Conservation (phyloP, 2,797 vertebrate species). For the Lacerta bilineata region DNA sequence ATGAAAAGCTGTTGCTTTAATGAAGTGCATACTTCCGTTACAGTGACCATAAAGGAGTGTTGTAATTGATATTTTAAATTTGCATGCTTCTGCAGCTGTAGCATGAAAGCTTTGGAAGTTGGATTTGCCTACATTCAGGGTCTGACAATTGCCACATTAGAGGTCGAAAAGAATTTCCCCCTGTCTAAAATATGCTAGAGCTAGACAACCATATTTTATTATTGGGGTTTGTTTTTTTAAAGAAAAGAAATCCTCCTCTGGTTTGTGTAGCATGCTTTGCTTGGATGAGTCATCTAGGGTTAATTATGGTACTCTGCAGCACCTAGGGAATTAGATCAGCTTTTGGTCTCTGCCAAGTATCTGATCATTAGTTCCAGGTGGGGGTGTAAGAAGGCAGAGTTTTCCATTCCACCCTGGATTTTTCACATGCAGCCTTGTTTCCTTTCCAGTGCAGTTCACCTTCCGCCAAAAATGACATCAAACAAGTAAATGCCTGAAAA, state of each 20-base stretch:
- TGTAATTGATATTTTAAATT: background rate
- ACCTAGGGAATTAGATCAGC: background rate
- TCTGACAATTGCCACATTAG: background rate
- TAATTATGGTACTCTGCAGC: background rate
- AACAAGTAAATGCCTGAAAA: background rate
- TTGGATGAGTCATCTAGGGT: background rate
- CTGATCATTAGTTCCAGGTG: background rate
- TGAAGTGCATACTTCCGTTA: slow-evolving; percentile 5
- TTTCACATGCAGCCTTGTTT: too few relatives aligned
- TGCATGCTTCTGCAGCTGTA: background rate
- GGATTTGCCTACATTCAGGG: background rate
- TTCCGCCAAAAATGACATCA: too few relatives aligned
- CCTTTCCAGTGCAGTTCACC: too few relatives aligned
- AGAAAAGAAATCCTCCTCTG: background rate
- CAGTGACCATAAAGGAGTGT: background rate
- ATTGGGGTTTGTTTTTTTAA: background rate
- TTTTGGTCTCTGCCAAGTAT: background rate
- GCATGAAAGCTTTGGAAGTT: background rate
- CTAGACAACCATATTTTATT: background rate
- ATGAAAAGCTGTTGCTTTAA: slow-evolving; percentile 22
- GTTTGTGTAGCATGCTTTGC: background rate
- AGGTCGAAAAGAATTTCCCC: background rate
- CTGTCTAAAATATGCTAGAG: background rate
- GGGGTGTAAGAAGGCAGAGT: background rate
- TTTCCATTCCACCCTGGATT: background rate